These are phyloP conservation scores for Caenorhabditis afra DNA, from an alignment of 2,888 invertebrate species.

Conservation along the genomic window DNA sequence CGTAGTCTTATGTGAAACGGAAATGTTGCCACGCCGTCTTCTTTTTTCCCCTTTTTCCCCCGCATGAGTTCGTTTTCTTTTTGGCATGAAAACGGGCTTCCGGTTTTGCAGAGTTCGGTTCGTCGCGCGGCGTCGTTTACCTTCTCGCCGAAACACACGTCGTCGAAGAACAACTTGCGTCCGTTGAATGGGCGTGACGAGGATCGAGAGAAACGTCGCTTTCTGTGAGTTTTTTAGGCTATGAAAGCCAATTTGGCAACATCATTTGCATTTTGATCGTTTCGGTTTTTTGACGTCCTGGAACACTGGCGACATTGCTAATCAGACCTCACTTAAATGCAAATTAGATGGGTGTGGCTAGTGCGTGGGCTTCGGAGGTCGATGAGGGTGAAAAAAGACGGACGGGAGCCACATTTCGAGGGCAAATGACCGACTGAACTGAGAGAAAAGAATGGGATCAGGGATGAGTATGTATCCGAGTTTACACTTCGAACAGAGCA, in stretches of 20 bases:
- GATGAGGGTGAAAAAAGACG: constrained; percentile 31
- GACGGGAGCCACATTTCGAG: background rate
- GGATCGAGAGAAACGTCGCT: constrained; percentile 50
- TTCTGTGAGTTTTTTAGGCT: constrained; percentile 33
- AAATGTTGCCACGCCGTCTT: background rate
- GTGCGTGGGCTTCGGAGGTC: background rate
- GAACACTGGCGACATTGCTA: constrained; percentile 17
- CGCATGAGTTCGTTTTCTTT: background rate
- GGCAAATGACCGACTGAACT: no score
- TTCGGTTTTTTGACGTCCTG: background rate
- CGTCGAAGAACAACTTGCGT: constrained; percentile 67
- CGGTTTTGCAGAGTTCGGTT: constrained; percentile 57
- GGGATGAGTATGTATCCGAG: constrained; percentile 46
- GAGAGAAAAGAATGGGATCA: constrained; percentile 3
- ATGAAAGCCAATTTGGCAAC: constrained; percentile 16
- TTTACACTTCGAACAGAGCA: constrained; percentile 9
- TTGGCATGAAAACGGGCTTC: background rate
- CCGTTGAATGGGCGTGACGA: constrained; percentile 31
- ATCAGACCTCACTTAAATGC: constrained; percentile 22
- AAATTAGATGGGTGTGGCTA: constrained; percentile 7
- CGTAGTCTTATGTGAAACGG: constrained; percentile 3
- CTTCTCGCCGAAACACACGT: constrained; percentile 70
- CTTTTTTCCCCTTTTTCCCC: constrained; percentile 2
- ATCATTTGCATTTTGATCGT: constrained; percentile 28
- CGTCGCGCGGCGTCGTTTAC: constrained; percentile 79